Conservation (phyloP, 2,113 vertebrate species). For the Nerophis lumbriciformis region DNA sequence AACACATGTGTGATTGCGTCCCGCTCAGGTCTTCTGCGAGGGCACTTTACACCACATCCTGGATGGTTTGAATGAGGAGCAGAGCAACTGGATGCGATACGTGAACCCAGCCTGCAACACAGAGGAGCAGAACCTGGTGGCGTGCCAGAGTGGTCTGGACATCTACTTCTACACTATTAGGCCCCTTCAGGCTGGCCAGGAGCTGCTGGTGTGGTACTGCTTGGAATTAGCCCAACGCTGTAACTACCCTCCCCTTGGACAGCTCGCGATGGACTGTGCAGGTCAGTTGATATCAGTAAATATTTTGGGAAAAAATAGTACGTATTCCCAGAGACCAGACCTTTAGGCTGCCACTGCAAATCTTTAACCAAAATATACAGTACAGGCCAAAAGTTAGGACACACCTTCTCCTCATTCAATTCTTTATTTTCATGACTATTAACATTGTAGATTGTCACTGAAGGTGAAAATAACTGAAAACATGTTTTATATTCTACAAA, state of each 20-base stretch:
- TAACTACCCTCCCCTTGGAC: slow-evolving; percentile 78
- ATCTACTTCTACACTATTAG: slow-evolving; percentile 93
- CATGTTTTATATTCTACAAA: too few species aligned
- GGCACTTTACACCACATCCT: slow-evolving; percentile 87
- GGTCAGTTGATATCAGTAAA: slow-evolving; percentile 27
- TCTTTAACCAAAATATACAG: too few species aligned
- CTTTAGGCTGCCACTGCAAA: too few species aligned
- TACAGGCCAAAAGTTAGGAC: too few species aligned
- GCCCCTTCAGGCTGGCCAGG: slow-evolving; percentile 83
- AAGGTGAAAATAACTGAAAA: too few species aligned
- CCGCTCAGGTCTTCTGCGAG: slow-evolving; percentile 80
- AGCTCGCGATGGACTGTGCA: slow-evolving; percentile 30
- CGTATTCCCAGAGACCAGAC: too few species aligned
- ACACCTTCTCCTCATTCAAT: too few species aligned
- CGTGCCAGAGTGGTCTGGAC: slow-evolving; percentile 88
- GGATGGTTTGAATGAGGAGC: slow-evolving; percentile 84
- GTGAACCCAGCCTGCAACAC: slow-evolving; percentile 83
- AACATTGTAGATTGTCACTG: too few species aligned
- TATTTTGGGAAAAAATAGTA: too few species aligned
- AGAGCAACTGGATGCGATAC: slow-evolving; percentile 96
- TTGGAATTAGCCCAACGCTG: slow-evolving; percentile 84
- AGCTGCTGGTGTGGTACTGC: slow-evolving; percentile 94
- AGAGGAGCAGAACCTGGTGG: slow-evolving; percentile 88
- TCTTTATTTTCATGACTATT: too few species aligned
- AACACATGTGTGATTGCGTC: neutral